Conservation (phyloP, 2,113 vertebrate species). For the Salminus brasiliensis region DNA sequence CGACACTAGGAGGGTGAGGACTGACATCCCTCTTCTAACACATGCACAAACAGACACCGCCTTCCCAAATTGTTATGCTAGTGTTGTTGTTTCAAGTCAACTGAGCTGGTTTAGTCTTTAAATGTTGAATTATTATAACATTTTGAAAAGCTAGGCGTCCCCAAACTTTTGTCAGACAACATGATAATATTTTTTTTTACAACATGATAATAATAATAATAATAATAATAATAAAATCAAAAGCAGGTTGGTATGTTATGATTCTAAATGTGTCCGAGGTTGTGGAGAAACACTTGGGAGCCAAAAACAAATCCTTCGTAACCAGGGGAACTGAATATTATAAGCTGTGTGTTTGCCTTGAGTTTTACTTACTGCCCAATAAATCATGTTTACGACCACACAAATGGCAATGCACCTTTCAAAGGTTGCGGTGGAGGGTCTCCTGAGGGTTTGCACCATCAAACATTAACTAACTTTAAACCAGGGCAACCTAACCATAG, state of each 20-base stretch:
- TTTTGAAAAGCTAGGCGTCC: too few relatives aligned
- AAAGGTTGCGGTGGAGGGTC: neutral
- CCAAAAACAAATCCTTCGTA: conserved; percentile 6
- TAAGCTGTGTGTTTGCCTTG: conserved; percentile 23
- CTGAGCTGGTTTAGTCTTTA: too few relatives aligned
- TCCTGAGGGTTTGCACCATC: conserved; percentile 15
- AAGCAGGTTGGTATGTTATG: conserved; percentile 43
- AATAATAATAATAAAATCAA: conserved; percentile 49
- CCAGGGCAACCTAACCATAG: conserved; percentile 15
- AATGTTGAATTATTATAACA: too few relatives aligned
- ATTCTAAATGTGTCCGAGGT: conserved; percentile 45
- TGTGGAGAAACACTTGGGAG: conserved; percentile 42
- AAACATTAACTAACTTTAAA: conserved; percentile 34
- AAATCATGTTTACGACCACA: conserved; percentile 37
- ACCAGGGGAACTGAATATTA: conserved; percentile 34
- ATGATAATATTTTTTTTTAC: too few relatives aligned
- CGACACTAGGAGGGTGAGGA: too few relatives aligned
- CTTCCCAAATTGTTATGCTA: too few relatives aligned
- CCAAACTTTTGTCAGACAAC: conserved; percentile 59
- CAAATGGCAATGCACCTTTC: conserved; percentile 1
- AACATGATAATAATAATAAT: too few relatives aligned
- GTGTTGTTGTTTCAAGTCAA: too few relatives aligned
- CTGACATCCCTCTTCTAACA: too few relatives aligned
- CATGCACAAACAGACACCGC: too few relatives aligned
- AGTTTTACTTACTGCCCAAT: conserved; percentile 19